These are phyloP conservation scores for Trypoxylus dichotomus DNA, from an alignment of 1,140 invertebrate genomes.

Conservation along the genomic window DNA sequence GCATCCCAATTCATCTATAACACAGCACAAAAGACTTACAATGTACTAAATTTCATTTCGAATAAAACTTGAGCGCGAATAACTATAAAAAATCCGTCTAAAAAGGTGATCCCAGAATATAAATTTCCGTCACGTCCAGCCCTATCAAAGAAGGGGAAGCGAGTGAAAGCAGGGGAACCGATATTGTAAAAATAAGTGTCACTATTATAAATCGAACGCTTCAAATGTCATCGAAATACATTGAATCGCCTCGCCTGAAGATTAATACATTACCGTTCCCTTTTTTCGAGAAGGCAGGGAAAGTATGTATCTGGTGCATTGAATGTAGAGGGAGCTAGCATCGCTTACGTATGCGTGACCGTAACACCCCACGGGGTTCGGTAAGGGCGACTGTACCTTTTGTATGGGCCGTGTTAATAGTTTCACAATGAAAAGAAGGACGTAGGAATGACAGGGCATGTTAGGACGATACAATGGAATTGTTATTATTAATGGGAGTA, in stretches of 20 bases:
- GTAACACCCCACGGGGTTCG: neutral
- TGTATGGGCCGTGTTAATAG: neutral
- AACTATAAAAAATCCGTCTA: neutral
- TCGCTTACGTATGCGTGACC: neutral
- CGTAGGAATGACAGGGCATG: neutral
- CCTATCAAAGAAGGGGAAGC: neutral
- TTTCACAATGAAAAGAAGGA: neutral
- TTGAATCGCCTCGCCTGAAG: neutral
- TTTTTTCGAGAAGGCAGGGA: neutral
- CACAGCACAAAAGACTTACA: neutral
- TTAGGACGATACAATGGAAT: neutral
- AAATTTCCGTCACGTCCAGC: neutral
- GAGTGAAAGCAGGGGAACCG: neutral
- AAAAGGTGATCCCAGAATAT: neutral
- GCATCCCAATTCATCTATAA: too few species aligned
- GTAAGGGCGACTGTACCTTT: too few species aligned
- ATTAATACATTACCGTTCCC: neutral
- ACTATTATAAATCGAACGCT: neutral
- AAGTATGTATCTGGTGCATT: neutral
- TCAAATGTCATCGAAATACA: neutral
- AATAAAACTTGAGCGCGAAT: neutral
- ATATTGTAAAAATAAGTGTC: constrained; percentile 7
- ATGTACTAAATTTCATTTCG: neutral
- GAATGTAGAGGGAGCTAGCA: neutral
- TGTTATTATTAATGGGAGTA: neutral